Base-by-base conservation (phyloP, 2,113 vertebrate species). In the Caloenas nicobarica region DNA sequence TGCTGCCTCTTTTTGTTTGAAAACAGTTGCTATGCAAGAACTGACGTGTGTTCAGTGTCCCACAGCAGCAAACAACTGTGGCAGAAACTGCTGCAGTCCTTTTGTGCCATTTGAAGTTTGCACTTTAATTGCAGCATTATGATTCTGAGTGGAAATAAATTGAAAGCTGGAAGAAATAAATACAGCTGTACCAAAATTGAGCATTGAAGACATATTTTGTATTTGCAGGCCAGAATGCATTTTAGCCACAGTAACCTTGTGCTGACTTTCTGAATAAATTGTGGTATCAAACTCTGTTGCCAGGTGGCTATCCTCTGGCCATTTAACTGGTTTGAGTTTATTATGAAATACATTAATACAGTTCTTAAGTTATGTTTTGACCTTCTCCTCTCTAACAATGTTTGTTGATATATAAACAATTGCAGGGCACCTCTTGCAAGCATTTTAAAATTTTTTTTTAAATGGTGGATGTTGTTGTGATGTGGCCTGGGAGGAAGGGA, bases 341-440 rank as follows among this genome's bases (percentile, higher is more conserved):
- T 84, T 81, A 69, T 81, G 89, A 80, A 96, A 85, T 81, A 84
- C 44, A 48, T 88, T 68, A 60, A 46, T 68, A 33, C 44, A 50
- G n/a, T 89, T 96, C 85, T 90, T 91, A 56, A 88, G 62, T 80
- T 79, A 33, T 95, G 87, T 89, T 97, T 97, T 89, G 77, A 36
- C 65, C 91, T 96, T 91, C 42, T 91, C 29, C 66, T 74, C 71
- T 91, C 91, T 73, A 70, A 36, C 72, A 46, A 56, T 26, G 56
- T 81, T 28, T 93, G 46, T 81, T 94, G 87, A 88, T 96, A 33
- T n/a, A 51, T 91, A 92, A 96, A 92, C 86, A 96, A 65, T 85
- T 46, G 33, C 71, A 86, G 87, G 77, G 93, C 54, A 95, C 85
- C 83, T 92, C 54, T 31, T 71, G 51, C 38, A 46, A 86, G 23